These are phyloP conservation scores for Folsomia manolachei DNA, from an alignment of 2,888 invertebrate genomes.

Conservation along the genomic window DNA sequence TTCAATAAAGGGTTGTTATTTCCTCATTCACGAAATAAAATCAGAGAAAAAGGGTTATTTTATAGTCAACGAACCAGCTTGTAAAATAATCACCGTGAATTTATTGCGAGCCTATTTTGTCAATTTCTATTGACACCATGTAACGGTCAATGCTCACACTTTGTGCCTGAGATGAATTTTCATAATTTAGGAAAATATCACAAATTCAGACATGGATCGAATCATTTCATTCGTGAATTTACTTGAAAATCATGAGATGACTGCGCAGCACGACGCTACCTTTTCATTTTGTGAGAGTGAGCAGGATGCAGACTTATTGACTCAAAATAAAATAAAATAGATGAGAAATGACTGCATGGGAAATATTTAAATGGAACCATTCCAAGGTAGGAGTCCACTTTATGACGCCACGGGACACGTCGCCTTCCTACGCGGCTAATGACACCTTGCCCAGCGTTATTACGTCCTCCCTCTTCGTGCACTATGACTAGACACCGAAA, in stretches of 20 bases:
- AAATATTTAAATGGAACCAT: background rate
- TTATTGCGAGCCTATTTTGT: background rate
- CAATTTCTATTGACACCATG: background rate
- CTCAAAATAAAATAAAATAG: too few relatives aligned
- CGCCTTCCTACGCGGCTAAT: constrained; percentile 17
- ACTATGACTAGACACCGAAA: background rate
- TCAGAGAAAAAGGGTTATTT: background rate
- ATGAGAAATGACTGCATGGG: background rate
- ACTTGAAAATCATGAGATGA: too few relatives aligned
- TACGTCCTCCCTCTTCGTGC: background rate
- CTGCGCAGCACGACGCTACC: background rate
- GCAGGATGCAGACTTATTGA: background rate
- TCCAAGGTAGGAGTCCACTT: background rate
- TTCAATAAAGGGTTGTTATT: too few relatives aligned
- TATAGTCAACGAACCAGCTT: background rate
- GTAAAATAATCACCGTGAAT: background rate
- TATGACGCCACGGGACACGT: constrained; percentile 9
- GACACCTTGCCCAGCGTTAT: too few relatives aligned
- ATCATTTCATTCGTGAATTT: background rate
- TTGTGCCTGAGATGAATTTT: background rate
- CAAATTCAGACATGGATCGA: background rate
- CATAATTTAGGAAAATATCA: background rate
- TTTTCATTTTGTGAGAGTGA: background rate
- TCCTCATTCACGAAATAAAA: background rate
- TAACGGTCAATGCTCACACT: background rate